A percentile compares a stretch with the other conserved stretches of the same genome.
Evolutionary conservation across 2,888 invertebrate genomes (phyloP).

Genomic region (Barypeithes pellucidus): DNA sequence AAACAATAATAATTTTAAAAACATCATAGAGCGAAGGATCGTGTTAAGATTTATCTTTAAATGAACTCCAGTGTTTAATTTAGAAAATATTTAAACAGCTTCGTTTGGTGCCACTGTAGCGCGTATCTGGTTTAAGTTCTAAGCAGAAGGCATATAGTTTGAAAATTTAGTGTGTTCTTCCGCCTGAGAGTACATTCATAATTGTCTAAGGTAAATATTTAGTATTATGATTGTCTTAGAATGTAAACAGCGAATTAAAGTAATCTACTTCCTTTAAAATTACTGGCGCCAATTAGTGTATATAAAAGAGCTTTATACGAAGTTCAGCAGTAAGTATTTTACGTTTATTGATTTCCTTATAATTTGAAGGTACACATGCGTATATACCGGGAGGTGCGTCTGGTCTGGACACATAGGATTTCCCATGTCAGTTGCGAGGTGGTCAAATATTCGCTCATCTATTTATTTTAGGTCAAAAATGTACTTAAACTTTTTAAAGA

Average conservation of each 20-base stretch:
- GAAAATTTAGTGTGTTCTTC: constrained; percentile 60
- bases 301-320: neutral
- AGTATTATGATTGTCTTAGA: constrained; percentile 58
- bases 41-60: constrained; percentile 32
- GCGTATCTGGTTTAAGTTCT: constrained; percentile 42
- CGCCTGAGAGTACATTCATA: constrained; percentile 56
- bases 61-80: constrained; percentile 50
- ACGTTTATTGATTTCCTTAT: no score
- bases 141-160: constrained; percentile 28
- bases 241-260: constrained; percentile 40
- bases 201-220: constrained; percentile 60
- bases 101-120: constrained; percentile 48
- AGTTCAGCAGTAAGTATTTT: no score
- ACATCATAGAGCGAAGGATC: constrained; percentile 37
- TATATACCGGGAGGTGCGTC: no score
- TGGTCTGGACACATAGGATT: no score
- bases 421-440: no score
- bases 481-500: no score
- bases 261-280: constrained; percentile 30
- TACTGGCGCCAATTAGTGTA: constrained; percentile 29
- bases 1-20: constrained; percentile 48
- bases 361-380: no score
- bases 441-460: no score
- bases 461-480: no score
- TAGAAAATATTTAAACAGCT: constrained; percentile 53